phyloP scores from a whole-genome alignment of 2,113 vertebrate genomes.

The Lynx canadensis region DNA sequence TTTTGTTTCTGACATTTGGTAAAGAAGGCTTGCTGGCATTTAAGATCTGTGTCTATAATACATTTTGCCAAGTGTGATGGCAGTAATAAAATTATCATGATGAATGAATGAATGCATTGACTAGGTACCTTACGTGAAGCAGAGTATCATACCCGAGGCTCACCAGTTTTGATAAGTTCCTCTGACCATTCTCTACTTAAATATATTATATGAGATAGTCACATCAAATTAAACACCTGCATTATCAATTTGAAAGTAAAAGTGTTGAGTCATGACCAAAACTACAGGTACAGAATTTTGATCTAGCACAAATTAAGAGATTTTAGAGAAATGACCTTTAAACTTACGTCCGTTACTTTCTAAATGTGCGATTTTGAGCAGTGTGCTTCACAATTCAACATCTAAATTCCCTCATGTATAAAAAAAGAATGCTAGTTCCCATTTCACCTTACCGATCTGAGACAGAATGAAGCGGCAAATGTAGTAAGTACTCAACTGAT shows the following conservation, averaged over 20 bases:
- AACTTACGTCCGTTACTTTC: not conserved
- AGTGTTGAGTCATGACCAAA: not conserved
- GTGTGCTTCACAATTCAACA: not conserved
- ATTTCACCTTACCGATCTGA: not conserved
- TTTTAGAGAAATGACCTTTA: not conserved
- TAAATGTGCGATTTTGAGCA: not conserved
- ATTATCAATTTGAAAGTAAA: not conserved
- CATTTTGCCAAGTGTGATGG: not conserved
- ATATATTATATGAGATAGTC: not conserved
- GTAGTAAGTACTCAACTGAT: not conserved
- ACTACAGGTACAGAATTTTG: not conserved
- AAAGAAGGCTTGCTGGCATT: not conserved
- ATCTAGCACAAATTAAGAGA: not conserved
- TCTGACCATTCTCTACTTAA: not conserved
- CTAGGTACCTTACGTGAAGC: not conserved
- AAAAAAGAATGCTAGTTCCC: not conserved
- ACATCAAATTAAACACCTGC: not conserved
- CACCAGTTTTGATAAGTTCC: not conserved
- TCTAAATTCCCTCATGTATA: not conserved
- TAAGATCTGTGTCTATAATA: not conserved
- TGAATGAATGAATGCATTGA: not conserved
- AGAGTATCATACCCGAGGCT: not conserved
- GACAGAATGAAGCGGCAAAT: not conserved
- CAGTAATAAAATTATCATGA: not conserved
- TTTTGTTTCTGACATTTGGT: not conserved